These are phyloP conservation scores for Gallirallus australis DNA, from an alignment of 2,797 vertebrate species.

Conservation along the genomic window DNA sequence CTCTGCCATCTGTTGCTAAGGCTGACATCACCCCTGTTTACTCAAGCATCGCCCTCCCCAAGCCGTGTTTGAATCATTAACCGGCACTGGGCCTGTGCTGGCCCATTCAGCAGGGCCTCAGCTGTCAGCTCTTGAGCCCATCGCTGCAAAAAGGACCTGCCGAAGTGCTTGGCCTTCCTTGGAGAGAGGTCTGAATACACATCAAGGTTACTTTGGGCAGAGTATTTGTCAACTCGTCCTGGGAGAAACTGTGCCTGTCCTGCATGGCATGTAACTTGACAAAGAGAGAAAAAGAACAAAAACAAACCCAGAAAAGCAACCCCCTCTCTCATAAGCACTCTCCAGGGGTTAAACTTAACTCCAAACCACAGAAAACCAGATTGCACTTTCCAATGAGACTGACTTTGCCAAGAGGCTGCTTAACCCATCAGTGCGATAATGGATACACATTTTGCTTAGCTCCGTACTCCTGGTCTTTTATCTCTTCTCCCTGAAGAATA, in stretches of 20 bases:
- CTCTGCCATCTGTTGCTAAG: constrained; percentile 74
- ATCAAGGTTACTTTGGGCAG: neutral
- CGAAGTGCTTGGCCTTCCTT: constrained; percentile 7
- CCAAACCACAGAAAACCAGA: neutral
- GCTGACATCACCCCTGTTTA: constrained; percentile 75
- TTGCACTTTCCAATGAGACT: neutral
- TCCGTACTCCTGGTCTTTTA: neutral
- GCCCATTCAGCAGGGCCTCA: constrained; percentile 49
- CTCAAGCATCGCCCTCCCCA: neutral
- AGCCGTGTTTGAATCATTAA: constrained; percentile 42
- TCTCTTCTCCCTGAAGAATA: neutral
- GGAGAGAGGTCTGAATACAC: neutral
- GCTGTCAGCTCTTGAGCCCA: constrained; percentile 36
- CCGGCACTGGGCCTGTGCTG: neutral
- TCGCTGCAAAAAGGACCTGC: constrained; percentile 37
- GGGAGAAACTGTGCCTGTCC: neutral
- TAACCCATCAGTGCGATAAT: neutral
- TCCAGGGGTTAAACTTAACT: neutral
- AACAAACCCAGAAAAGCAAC: neutral
- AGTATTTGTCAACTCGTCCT: neutral
- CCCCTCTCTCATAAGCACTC: neutral
- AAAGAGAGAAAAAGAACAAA: neutral
- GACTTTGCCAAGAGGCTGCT: constrained; percentile 6
- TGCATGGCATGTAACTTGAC: neutral
- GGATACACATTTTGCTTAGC: neutral